Evolutionary conservation across 2,797 vertebrate species (phyloP).

Genomic region (Sciaenops ocellatus): DNA sequence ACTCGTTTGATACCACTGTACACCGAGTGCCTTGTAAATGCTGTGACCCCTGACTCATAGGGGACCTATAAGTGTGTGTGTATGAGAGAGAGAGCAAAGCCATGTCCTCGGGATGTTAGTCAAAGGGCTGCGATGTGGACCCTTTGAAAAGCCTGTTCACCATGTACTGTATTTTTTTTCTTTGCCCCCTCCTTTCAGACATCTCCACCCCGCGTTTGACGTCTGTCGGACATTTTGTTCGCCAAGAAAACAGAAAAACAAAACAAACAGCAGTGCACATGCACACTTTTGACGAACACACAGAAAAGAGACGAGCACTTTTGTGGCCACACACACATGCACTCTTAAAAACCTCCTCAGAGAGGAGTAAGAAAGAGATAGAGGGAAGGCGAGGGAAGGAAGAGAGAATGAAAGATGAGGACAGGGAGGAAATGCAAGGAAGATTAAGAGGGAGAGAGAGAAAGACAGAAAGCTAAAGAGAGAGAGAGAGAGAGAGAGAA

Average conservation of each 20-base stretch:
- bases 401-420: constrained; percentile 69
- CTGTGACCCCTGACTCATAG: constrained; percentile 64
- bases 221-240: constrained; percentile 70
- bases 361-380: constrained; percentile 31
- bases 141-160: constrained; percentile 65
- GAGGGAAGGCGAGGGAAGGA: constrained; percentile 38
- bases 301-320: constrained; percentile 32
- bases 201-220: constrained; percentile 61
- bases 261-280: constrained; percentile 8
- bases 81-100: constrained; percentile 31
- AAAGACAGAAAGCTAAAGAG: constrained; percentile 14
- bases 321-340: constrained; percentile 52
- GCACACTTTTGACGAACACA: constrained; percentile 25
- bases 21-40: constrained; percentile 57
- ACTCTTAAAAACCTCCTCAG: constrained; percentile 57
- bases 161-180: constrained; percentile 48
- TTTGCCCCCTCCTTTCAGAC: constrained; percentile 11
- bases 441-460: constrained; percentile 53
- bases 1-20: constrained; percentile 56
- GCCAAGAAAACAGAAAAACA: constrained; percentile 26
- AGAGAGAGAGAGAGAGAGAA: constrained; percentile 24
- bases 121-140: constrained; percentile 50
- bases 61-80: constrained; percentile 28
- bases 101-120: constrained; percentile 62
- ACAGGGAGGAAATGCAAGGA: constrained; percentile 50